phyloP scores from a whole-genome alignment of 2,888 invertebrate species.

The Apamea crenata region DNA sequence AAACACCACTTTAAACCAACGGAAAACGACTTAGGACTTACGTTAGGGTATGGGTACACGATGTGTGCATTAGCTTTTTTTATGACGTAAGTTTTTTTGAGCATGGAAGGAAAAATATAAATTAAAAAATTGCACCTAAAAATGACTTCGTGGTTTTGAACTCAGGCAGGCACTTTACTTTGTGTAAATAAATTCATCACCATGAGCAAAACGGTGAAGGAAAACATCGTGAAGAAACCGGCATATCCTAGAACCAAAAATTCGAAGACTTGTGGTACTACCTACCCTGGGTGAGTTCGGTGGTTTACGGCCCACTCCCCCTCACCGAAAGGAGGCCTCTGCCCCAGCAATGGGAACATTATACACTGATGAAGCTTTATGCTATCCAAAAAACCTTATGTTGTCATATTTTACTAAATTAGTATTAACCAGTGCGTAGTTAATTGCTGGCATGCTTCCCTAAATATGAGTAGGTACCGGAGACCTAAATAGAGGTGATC shows the following conservation, averaged over 20 bases:
- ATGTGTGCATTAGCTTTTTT: slow-evolving; percentile 29
- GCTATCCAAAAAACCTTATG: background rate
- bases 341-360: background rate
- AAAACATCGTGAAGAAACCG: background rate
- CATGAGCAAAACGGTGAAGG: background rate
- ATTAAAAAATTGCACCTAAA: background rate
- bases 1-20: slow-evolving; percentile 84
- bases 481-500: background rate
- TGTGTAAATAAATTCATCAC: background rate
- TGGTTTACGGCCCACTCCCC: background rate
- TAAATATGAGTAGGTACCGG: background rate
- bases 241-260: too few species aligned
- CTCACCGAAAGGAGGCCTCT: background rate
- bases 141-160: background rate
- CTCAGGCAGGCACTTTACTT: too few species aligned
- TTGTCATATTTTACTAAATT: background rate
- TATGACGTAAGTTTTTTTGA: slow-evolving; percentile 25
- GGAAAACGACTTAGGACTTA: slow-evolving; percentile 73
- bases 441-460: background rate
- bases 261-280: too few species aligned
- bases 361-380: background rate
- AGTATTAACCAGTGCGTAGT: background rate
- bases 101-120: too few species aligned
- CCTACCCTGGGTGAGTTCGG: too few species aligned
- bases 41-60: slow-evolving; percentile 69